Base-by-base conservation (phyloP, 2,113 vertebrate species). In the Epinephelus moara region DNA sequence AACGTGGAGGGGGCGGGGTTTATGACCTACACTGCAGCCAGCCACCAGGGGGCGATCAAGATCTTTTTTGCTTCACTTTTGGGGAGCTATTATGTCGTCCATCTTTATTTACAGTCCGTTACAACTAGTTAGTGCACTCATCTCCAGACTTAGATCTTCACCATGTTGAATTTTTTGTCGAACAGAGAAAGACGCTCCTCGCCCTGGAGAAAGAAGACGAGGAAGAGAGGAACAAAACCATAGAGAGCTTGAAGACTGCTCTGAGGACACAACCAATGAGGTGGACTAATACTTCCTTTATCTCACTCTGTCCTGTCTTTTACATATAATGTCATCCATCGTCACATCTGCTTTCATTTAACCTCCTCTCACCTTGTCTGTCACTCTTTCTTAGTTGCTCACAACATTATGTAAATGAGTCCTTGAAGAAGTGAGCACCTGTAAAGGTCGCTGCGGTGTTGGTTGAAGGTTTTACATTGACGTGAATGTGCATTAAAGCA, bases 251-350 rank as follows among this genome's bases (percentile, higher is more conserved):
- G 88, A 99, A 99, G 94, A 99, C 98, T 0, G 98, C 98, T 76
- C 96, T 99, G 80, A 93, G 98, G 92, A 99, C 98, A 0, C 99
- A 99, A 89, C 98, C 98, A 4, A 99, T 99, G 98, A 99, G 98
- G 98, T 96, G 84, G 37, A 23, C 21, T 6, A 8, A 67, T 23
- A 8, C 18, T 19, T 55, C 13, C 4, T 18, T 70, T 25, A 8
- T 68, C 30, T 70, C 12, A 11, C 50, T 37, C 57, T 63, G 33
- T 11, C 4, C 0, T 2, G 27, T 60, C 37, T 73, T 74, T 80
- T 56, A 42, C 12, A 42, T 55, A 40, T 66, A 59, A 80, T 76
- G 52, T 67, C 85, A 67, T 9, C 25, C 37, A 23, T 74, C 37
- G 30, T 74, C 40, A 6, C 42, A 47, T 88, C 57, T 52, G 40